These are phyloP conservation scores for Pristionchus japonicus DNA, from an alignment of 2,888 invertebrate genomes.

Conservation along the genomic window DNA sequence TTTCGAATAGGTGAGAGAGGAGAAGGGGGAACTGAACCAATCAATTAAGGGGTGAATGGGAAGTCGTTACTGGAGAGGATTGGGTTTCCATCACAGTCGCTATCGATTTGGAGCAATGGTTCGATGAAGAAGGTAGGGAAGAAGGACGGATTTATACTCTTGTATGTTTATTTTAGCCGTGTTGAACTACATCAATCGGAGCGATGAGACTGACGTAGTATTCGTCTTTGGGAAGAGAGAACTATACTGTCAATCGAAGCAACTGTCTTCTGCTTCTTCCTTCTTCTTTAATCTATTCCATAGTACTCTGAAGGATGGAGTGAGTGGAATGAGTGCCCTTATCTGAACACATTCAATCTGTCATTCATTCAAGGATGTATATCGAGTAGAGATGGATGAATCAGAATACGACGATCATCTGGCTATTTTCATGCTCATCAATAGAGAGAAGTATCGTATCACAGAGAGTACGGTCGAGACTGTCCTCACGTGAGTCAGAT, in stretches of 20 bases:
- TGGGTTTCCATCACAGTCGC: not conserved
- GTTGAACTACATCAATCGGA: not conserved
- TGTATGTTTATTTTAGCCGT: not conserved
- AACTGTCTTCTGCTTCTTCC: not conserved
- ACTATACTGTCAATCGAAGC: not conserved
- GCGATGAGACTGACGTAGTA: not conserved
- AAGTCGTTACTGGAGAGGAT: not conserved
- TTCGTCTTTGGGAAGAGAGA: not conserved
- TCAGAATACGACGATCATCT: not conserved
- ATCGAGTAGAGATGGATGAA: not conserved
- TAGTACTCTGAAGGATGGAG: not conserved
- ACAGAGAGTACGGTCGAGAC: not conserved
- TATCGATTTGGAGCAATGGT: not conserved
- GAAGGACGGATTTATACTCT: not conserved
- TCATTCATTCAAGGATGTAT: not conserved
- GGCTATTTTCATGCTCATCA: not conserved
- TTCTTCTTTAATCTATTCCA: not conserved
- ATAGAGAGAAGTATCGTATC: constrained; percentile 1
- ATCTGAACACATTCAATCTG: not conserved
- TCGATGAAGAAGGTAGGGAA: not conserved
- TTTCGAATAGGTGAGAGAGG: not conserved
- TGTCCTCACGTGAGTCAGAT: not conserved
- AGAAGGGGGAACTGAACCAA: not conserved
- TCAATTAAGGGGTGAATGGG: not conserved
- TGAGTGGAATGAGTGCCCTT: not conserved